Conservation (phyloP, 1,140 invertebrate species). For the Hycleus cichorii region DNA sequence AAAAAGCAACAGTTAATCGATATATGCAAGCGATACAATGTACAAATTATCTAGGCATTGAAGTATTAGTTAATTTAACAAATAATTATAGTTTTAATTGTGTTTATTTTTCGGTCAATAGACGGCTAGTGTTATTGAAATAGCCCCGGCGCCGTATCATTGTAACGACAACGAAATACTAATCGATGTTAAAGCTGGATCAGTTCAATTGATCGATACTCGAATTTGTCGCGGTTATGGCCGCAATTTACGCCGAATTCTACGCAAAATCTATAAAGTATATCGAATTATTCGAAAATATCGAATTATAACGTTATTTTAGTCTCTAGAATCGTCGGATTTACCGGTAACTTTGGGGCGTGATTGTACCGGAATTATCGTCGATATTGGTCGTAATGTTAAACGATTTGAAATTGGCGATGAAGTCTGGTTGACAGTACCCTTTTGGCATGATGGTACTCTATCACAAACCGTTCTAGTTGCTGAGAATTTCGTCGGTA, state of each 20-base stretch:
- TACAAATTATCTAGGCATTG: constrained; percentile 46
- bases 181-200: constrained; percentile 58
- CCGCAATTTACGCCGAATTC: constrained; percentile 46
- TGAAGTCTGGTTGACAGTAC: constrained; percentile 55
- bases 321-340: constrained; percentile 27
- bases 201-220: constrained; percentile 56
- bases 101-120: constrained; percentile 30
- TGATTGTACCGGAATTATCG: constrained; percentile 60
- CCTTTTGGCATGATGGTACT: constrained; percentile 52
- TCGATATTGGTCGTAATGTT: constrained; percentile 55
- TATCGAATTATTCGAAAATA: constrained; percentile 12
- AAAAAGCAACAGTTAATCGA: constrained; percentile 23
- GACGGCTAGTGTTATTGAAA: constrained; percentile 50
- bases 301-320: not conserved
- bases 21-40: constrained; percentile 50
- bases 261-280: constrained; percentile 48
- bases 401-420: constrained; percentile 55
- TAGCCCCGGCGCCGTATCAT: constrained; percentile 49
- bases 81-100: not conserved
- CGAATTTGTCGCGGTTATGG: constrained; percentile 58
- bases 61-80: constrained; percentile 37
- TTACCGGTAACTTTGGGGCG: constrained; percentile 59
- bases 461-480: constrained; percentile 56
- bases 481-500: constrained; percentile 48
- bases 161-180: constrained; percentile 53